phyloP scores from a whole-genome alignment of 2,113 vertebrate species.

The Fregata magnificens region DNA sequence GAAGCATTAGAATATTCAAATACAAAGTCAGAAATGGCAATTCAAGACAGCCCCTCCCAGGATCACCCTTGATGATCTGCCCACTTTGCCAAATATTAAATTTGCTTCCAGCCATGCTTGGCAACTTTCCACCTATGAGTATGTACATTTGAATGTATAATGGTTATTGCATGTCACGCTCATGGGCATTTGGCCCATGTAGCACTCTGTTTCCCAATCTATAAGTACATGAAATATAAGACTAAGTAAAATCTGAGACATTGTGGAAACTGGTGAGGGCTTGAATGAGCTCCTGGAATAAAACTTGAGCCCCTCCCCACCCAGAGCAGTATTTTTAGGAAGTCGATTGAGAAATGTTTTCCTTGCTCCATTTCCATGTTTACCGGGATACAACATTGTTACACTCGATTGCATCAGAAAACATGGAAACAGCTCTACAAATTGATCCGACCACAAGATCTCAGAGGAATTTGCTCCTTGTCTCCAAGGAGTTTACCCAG shows the following conservation, averaged over 20 bases:
- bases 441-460: conserved; percentile 49
- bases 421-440: conserved; percentile 53
- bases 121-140: conserved; percentile 50
- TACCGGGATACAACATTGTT: conserved; percentile 71
- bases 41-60: conserved; percentile 20
- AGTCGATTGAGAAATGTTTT: conserved; percentile 60
- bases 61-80: neutral
- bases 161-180: conserved; percentile 52
- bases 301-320: conserved; percentile 8
- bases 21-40: neutral
- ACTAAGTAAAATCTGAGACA: conserved; percentile 7
- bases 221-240: conserved; percentile 27
- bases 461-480: conserved; percentile 48
- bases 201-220: conserved; percentile 7
- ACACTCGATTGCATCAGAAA: conserved; percentile 75
- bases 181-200: conserved; percentile 20
- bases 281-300: conserved; percentile 41
- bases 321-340: conserved; percentile 58
- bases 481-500: conserved; percentile 70
- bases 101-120: conserved; percentile 56
- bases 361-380: conserved; percentile 64
- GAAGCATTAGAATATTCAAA: neutral
- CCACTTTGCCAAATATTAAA: conserved; percentile 11
- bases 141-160: conserved; percentile 16
- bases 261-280: conserved; percentile 47